Base-by-base conservation (phyloP, 2,797 vertebrate species). In the Lemur catta region DNA sequence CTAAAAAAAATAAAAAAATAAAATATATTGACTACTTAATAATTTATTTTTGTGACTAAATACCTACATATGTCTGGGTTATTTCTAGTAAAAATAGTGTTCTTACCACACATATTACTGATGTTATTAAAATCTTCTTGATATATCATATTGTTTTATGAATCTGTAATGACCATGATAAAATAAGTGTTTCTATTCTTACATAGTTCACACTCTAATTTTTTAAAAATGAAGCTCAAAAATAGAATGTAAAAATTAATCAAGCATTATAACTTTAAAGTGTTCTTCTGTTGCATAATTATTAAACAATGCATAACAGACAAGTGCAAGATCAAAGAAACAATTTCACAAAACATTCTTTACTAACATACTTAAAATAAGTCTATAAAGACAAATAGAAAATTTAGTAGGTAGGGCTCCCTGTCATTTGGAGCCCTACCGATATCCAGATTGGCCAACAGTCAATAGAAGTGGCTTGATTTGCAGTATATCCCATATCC, bases 41-140 rank as follows among this genome's bases (percentile, higher is more conserved):
- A 80, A 63, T 84, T 88, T 84, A 80, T n/a, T 78, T 95, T 59
- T 74, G 6, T 86, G 43, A 86, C 41, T 84, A 89, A 94, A 76
- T 15, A 52, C 7, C 2, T 87, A 9, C 41, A 30, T 76, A 28
- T 74, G 79, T 52, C 33, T 65, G 55, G 41, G 30, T 84, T 87
- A 74, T 86, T 89, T 95, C 63, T 87, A 63, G 9, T 74, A 82
- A 93, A 87, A 89, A n/a, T 84, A 85, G 69, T 63, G 89, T 89
- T 85, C 43, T 79, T 79, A 33, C 22, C 17, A 48, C 4, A 88
- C 10, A 33, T 67, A 48, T 20, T 59, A 61, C 8, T 48, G 33
- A 76, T 67, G 28, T 24, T 88, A 71, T 33, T 74, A 35, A 78
- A 95, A 82, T 93, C n/a, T 4, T 52, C 7, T 63, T 65, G 4